Conservation (phyloP, 2,888 invertebrate genomes). For the Brachyptera putata region DNA sequence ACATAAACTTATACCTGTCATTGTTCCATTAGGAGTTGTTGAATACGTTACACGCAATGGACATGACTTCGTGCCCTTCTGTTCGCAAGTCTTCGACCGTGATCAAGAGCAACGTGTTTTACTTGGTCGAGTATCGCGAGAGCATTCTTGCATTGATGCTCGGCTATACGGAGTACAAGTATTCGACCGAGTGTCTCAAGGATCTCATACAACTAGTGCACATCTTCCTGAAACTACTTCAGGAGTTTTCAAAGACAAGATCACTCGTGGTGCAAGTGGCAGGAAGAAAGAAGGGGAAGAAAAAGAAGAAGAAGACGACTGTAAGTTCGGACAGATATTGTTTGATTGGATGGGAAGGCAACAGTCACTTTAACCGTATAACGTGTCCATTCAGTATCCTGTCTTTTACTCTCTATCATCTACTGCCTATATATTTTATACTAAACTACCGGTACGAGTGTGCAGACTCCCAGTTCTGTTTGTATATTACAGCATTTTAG, state of each 20-base stretch:
- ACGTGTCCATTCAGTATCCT: too few relatives aligned
- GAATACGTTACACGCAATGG: constrained; percentile 76
- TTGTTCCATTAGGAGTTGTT: constrained; percentile 67
- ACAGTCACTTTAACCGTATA: too few relatives aligned
- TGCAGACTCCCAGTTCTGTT: too few relatives aligned
- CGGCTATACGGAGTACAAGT: constrained; percentile 78
- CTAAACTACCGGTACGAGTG: too few relatives aligned
- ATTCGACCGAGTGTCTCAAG: constrained; percentile 77
- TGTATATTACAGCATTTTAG: too few relatives aligned
- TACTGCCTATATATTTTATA: too few relatives aligned
- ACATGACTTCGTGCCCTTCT: constrained; percentile 62
- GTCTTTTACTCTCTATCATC: too few relatives aligned
- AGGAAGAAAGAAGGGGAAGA: too few relatives aligned
- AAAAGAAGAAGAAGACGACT: constrained; percentile 41
- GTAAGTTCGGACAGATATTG: too few relatives aligned
- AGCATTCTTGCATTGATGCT: constrained; percentile 74
- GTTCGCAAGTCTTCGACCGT: constrained; percentile 78
- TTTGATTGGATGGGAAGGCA: too few relatives aligned
- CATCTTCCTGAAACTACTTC: constrained; percentile 86
- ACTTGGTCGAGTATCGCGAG: constrained; percentile 91
- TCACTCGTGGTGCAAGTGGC: constrained; percentile 61
- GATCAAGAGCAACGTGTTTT: constrained; percentile 87
- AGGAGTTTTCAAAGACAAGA: constrained; percentile 55
- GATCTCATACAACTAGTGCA: constrained; percentile 89
- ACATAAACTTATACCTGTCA: too few relatives aligned